These are phyloP conservation scores for Pedetes capensis DNA, from an alignment of 2,113 vertebrate species.

Conservation along the genomic window DNA sequence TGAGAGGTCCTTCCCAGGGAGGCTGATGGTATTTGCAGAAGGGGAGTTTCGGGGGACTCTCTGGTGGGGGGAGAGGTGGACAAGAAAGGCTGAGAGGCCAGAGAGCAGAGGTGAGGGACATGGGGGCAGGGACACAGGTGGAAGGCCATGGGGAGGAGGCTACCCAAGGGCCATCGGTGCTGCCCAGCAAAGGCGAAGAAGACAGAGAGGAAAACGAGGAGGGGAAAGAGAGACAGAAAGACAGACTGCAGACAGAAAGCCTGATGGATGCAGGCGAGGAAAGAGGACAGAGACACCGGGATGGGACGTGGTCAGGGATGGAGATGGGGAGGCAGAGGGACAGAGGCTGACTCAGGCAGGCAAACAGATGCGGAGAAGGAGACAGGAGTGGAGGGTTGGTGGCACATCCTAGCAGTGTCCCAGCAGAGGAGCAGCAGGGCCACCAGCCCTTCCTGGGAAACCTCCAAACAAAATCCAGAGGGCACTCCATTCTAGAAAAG, in stretches of 20 bases:
- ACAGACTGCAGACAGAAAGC: too few relatives aligned
- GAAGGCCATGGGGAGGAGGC: neutral
- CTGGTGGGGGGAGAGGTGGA: neutral
- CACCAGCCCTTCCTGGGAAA: neutral
- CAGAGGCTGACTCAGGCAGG: neutral
- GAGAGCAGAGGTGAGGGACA: neutral
- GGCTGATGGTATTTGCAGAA: constrained; percentile 17
- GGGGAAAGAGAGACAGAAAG: neutral
- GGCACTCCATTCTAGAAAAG: too few relatives aligned
- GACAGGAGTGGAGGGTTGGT: too few relatives aligned
- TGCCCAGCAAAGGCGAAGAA: too few relatives aligned
- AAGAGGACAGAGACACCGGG: neutral
- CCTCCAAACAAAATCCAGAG: rapidly evolving
- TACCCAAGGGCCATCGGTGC: neutral
- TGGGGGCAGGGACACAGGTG: neutral
- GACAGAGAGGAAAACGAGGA: neutral
- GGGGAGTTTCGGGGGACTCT: constrained; percentile 59
- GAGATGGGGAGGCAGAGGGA: neutral
- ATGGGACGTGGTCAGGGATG: too few relatives aligned
- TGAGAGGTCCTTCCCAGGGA: neutral
- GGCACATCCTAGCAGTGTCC: too few relatives aligned
- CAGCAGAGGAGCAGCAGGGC: too few relatives aligned
- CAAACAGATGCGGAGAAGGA: neutral
- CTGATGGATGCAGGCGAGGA: neutral
- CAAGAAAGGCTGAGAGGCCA: neutral